A percentile compares a stretch with the other conserved stretches of the same genome.
phyloP scores from a whole-genome alignment of 2,113 vertebrate species.

The Rousettus leschenaultii region DNA sequence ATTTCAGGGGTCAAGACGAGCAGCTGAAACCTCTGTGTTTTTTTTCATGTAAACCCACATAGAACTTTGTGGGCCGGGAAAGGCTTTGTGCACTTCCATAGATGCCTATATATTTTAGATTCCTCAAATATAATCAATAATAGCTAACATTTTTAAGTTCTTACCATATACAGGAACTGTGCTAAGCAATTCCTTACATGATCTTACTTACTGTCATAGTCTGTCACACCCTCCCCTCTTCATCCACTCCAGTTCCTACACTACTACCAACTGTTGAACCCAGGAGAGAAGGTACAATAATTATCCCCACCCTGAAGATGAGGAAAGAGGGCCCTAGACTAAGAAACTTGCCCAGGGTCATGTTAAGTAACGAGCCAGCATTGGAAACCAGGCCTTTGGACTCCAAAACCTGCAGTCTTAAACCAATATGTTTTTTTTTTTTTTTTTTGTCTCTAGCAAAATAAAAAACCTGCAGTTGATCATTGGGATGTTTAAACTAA shows the following conservation, averaged over 20 bases:
- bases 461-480: neutral
- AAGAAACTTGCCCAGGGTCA: neutral
- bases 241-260: neutral
- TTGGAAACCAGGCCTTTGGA: neutral
- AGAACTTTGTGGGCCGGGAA: neutral
- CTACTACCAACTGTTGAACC: neutral
- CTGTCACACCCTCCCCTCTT: fast-evolving
- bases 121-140: neutral
- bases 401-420: neutral
- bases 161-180: neutral
- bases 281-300: neutral
- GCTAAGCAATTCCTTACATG: neutral
- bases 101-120: neutral
- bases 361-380: neutral
- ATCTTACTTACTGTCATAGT: neutral
- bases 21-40: neutral
- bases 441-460: neutral
- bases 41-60: neutral
- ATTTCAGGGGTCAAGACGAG: neutral
- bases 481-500: neutral
- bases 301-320: neutral
- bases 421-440: neutral
- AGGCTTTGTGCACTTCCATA: neutral
- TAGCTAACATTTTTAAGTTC: neutral
- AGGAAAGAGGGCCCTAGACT: neutral